phyloP scores from a whole-genome alignment of 2,797 vertebrate species.

The Cuniculus paca region DNA sequence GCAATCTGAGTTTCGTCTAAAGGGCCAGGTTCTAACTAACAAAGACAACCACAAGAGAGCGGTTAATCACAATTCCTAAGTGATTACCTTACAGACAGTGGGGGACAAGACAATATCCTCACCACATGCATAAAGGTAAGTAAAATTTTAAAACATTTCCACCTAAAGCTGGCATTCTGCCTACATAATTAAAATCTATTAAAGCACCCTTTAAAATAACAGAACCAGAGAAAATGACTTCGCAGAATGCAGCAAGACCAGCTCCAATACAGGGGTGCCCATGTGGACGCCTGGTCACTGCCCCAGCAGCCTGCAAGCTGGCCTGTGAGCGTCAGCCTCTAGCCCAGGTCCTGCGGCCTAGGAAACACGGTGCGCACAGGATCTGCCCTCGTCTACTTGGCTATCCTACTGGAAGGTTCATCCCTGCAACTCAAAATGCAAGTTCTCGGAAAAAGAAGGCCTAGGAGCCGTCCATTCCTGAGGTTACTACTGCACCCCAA shows the following conservation, averaged over 20 bases:
- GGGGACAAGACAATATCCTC: background rate
- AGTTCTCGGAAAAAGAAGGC: background rate
- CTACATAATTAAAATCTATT: background rate
- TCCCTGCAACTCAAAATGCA: background rate
- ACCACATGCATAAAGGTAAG: background rate
- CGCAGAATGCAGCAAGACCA: background rate
- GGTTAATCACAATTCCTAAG: conserved; percentile 2
- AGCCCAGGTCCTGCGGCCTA: background rate
- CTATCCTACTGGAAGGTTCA: background rate
- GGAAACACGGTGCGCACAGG: background rate
- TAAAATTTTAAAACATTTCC: background rate
- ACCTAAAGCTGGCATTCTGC: background rate
- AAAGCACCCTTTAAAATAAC: background rate
- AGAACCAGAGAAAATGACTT: background rate
- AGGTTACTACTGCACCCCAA: background rate
- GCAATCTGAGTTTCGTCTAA: conserved; percentile 98
- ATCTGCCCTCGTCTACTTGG: background rate
- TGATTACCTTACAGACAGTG: background rate
- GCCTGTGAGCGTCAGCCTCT: rapidly evolving
- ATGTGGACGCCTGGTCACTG: rapidly evolving
- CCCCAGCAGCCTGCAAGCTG: rapidly evolving
- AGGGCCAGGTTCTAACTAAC: conserved; percentile 95
- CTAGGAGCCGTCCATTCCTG: background rate
- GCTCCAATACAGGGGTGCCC: background rate
- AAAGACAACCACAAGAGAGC: background rate